phyloP scores from a whole-genome alignment of 2,113 vertebrate genomes.

The Silurus glanis region DNA sequence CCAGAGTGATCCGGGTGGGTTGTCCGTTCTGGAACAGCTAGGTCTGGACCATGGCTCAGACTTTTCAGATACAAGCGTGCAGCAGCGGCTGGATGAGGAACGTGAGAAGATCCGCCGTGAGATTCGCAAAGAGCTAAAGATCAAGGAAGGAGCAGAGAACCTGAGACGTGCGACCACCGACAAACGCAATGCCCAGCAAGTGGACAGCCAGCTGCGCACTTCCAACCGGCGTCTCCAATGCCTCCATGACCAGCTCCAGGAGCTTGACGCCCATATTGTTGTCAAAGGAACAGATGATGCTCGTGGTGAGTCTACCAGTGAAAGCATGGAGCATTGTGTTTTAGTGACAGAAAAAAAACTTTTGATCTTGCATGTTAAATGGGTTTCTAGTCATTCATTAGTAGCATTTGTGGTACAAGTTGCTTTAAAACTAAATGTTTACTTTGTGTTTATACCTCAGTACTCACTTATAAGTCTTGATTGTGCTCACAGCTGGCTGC shows the following conservation, averaged over 20 bases:
- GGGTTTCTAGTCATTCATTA: neutral
- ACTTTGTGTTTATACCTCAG: neutral
- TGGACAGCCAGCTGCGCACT: constrained; percentile 75
- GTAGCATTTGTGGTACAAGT: neutral
- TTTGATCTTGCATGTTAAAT: neutral
- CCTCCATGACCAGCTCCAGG: constrained; percentile 77
- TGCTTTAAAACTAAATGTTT: neutral
- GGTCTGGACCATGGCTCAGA: constrained; percentile 88
- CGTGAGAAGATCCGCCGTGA: constrained; percentile 97
- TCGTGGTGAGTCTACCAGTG: constrained; percentile 37
- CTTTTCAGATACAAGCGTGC: constrained; percentile 90
- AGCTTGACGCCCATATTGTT: constrained; percentile 77
- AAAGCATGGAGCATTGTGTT: neutral
- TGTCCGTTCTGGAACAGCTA: constrained; percentile 83
- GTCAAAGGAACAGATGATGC: constrained; percentile 66
- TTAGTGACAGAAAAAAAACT: neutral
- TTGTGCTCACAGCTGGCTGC: constrained; percentile 16
- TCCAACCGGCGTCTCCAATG: constrained; percentile 78
- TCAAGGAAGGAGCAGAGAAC: constrained; percentile 98
- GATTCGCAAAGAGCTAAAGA: constrained; percentile 99
- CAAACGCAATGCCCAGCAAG: constrained; percentile 75
- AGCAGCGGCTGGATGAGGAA: constrained; percentile 95
- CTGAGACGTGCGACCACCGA: constrained; percentile 80
- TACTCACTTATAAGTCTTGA: neutral
- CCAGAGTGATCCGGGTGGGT: constrained; percentile 87